phyloP scores from a whole-genome alignment of 1,140 invertebrate genomes.

The Drosophila repletoides region DNA sequence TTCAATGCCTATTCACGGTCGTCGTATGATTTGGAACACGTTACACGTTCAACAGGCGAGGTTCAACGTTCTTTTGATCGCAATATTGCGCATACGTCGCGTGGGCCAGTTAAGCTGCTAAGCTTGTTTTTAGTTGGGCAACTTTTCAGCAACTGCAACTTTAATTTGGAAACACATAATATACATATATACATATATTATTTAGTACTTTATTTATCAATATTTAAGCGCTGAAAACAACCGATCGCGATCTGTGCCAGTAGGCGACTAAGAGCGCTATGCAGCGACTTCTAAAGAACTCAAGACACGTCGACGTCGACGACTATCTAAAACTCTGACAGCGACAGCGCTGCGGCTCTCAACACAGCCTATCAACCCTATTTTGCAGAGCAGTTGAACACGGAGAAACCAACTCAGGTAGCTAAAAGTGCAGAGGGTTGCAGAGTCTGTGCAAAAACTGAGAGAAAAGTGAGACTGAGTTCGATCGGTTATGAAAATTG shows the following conservation, averaged over 20 bases:
- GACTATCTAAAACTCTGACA: conserved; percentile 5
- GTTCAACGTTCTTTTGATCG: conserved; percentile 36
- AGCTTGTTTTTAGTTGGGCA: conserved; percentile 12
- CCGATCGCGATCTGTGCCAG: conserved; percentile 34
- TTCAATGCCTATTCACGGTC: conserved; percentile 9
- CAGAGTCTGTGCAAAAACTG: no score
- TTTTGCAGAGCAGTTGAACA: no score
- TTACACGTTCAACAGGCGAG: conserved; percentile 14
- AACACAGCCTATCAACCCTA: no score
- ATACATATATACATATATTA: neutral
- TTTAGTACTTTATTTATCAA: neutral
- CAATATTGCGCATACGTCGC: conserved; percentile 54
- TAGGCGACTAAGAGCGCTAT: conserved; percentile 23
- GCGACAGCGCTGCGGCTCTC: neutral
- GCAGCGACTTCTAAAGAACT: conserved; percentile 19
- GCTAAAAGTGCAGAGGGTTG: no score
- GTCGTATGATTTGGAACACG: conserved; percentile 54
- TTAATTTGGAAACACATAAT: neutral
- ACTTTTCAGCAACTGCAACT: neutral
- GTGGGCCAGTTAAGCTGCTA: conserved; percentile 21
- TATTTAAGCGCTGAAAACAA: conserved; percentile 8
- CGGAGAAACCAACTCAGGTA: no score
- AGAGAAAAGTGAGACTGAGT: neutral
- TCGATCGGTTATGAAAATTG: neutral
- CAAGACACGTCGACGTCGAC: neutral